Conservation (phyloP, 2,797 vertebrate genomes). For the Pelobates cultripes region DNA sequence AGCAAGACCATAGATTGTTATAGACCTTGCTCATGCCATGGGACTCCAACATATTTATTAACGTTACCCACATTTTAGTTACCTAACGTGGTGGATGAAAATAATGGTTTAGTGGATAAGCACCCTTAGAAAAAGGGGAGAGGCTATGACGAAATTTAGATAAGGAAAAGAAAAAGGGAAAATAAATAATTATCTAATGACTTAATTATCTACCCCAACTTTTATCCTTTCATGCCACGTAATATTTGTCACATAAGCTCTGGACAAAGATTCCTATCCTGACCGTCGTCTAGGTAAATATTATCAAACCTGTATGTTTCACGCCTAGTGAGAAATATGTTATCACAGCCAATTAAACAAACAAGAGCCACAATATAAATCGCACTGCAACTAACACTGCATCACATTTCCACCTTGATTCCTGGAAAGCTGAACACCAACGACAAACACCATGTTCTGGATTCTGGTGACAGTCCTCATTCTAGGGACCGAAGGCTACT, state of each 20-base stretch:
- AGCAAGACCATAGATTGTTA: too few relatives aligned
- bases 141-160: not conserved
- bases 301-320: slow-evolving; percentile 25
- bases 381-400: not conserved
- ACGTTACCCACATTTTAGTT: not conserved
- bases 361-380: slow-evolving; percentile 37
- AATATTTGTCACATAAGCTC: slow-evolving; percentile 45
- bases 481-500: slow-evolving; percentile 21
- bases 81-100: not conserved
- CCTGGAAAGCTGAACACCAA: not conserved
- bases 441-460: slow-evolving; percentile 10
- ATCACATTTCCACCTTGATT: not conserved
- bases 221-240: slow-evolving; percentile 24
- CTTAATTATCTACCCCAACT: not conserved
- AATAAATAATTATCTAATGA: slow-evolving; percentile 1
- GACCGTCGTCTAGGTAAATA: slow-evolving; percentile 35
- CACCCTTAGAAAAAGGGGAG: not conserved
- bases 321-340: slow-evolving; percentile 16
- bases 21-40: too few relatives aligned
- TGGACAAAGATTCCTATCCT: slow-evolving; percentile 12
- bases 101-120: too few relatives aligned
- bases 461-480: slow-evolving; percentile 18
- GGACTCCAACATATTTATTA: too few relatives aligned
- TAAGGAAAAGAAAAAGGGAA: not conserved
- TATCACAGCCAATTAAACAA: slow-evolving; percentile 41